Conservation (phyloP, 2,797 vertebrate genomes). For the Serranus cabrilla region DNA sequence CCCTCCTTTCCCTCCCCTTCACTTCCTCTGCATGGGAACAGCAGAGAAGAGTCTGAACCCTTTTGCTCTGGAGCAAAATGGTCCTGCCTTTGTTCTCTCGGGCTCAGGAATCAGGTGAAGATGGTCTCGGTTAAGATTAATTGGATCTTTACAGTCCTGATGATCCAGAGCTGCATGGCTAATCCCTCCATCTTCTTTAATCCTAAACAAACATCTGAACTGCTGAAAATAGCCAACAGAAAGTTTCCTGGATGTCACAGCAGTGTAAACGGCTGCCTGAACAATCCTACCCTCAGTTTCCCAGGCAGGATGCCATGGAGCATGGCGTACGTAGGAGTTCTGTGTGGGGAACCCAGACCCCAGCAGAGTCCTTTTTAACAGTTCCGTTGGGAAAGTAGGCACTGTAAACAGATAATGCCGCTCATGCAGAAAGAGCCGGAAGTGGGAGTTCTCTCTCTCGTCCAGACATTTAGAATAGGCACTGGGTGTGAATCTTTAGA, state of each 20-base stretch:
- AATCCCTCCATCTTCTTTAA: constrained; percentile 51
- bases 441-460: constrained; percentile 71
- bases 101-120: constrained; percentile 50
- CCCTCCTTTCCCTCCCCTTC: constrained; percentile 73
- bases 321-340: constrained; percentile 59
- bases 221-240: constrained; percentile 76
- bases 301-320: constrained; percentile 63
- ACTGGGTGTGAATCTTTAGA: constrained; percentile 56
- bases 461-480: constrained; percentile 63
- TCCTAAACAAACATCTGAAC: constrained; percentile 78
- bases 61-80: constrained; percentile 40
- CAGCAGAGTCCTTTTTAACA: constrained; percentile 73
- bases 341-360: constrained; percentile 58
- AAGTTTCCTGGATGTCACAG: constrained; percentile 81
- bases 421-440: constrained; percentile 78
- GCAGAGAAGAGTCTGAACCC: constrained; percentile 55
- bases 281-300: constrained; percentile 76
- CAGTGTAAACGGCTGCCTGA: constrained; percentile 69
- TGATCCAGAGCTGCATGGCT: constrained; percentile 38
- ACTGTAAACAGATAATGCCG: constrained; percentile 82
- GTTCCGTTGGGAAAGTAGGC: constrained; percentile 74
- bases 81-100: constrained; percentile 31
- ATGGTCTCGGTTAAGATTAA: constrained; percentile 42
- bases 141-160: constrained; percentile 53
- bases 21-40: constrained; percentile 76